Conservation (phyloP, 2,113 vertebrate species). For the Neotragus moschatus region DNA sequence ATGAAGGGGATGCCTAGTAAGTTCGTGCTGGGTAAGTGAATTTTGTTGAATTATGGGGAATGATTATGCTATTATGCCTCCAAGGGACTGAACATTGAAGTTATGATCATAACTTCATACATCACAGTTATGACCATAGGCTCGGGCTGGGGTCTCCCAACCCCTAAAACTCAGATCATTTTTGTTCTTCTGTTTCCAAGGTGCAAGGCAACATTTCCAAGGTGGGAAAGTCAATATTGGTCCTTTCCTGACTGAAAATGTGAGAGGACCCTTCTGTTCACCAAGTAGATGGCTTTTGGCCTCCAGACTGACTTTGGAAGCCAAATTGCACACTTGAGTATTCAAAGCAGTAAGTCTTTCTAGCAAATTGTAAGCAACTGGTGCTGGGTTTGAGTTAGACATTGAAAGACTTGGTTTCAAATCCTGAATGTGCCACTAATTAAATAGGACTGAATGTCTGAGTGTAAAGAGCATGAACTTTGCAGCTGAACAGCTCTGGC, state of each 20-base stretch:
- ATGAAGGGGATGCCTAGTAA: neutral
- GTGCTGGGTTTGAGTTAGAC: neutral
- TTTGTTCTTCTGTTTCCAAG: conserved; percentile 12
- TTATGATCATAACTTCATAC: neutral
- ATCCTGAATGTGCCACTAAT: neutral
- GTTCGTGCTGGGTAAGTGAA: neutral
- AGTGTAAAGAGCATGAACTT: neutral
- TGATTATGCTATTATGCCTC: neutral
- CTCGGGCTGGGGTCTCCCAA: neutral
- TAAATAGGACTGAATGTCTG: neutral
- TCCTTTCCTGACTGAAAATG: neutral
- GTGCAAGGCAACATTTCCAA: neutral
- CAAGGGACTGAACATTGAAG: neutral
- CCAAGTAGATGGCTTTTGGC: neutral
- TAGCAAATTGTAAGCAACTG: neutral
- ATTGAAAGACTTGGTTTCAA: neutral
- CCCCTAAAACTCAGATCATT: neutral
- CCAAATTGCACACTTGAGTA: neutral
- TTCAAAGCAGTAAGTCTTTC: neutral
- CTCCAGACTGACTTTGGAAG: neutral
- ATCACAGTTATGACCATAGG: neutral
- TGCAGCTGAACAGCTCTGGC: neutral
- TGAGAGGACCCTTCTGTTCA: neutral
- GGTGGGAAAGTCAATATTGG: neutral
- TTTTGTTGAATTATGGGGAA: neutral